These are phyloP conservation scores for Ictalurus furcatus DNA, from an alignment of 2,113 vertebrate genomes.

Conservation along the genomic window DNA sequence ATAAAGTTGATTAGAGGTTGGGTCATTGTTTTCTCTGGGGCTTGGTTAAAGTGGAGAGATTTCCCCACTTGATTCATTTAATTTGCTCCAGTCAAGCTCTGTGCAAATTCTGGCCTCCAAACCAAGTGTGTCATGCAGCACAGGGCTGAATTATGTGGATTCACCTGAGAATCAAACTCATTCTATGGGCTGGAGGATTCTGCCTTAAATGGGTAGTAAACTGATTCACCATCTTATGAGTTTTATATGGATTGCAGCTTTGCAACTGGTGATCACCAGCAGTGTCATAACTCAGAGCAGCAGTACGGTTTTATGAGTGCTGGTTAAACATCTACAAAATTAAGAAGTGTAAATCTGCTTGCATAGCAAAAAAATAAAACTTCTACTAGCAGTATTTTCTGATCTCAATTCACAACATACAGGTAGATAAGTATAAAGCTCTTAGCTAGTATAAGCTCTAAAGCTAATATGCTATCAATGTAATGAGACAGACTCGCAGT, in stretches of 20 bases:
- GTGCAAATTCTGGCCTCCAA: slow-evolving; percentile 27
- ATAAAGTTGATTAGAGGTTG: slow-evolving; percentile 65
- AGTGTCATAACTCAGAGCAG: background rate
- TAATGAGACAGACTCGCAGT: slow-evolving; percentile 55
- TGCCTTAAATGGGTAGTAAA: background rate
- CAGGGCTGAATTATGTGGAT: slow-evolving; percentile 35
- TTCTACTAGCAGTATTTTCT: background rate
- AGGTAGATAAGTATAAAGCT: slow-evolving; percentile 49
- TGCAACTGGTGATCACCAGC: slow-evolving; percentile 13
- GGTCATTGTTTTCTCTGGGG: slow-evolving; percentile 60
- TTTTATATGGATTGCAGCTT: background rate
- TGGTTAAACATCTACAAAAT: slow-evolving; percentile 8
- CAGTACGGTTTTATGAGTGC: background rate
- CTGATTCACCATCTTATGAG: background rate
- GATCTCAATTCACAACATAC: background rate
- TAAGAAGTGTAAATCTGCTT: slow-evolving; percentile 14
- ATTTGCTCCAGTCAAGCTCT: slow-evolving; percentile 46
- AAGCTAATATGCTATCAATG: slow-evolving; percentile 69
- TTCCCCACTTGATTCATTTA: slow-evolving; percentile 47
- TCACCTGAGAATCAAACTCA: slow-evolving; percentile 8
- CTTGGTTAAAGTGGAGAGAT: slow-evolving; percentile 47
- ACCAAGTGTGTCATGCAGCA: slow-evolving; percentile 44
- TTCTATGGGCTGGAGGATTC: slow-evolving; percentile 1
- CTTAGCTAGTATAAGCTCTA: slow-evolving; percentile 50
- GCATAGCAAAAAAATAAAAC: slow-evolving; percentile 26